These are phyloP conservation scores for Lithophane leautieri DNA, from an alignment of 2,888 invertebrate genomes.

Conservation along the genomic window DNA sequence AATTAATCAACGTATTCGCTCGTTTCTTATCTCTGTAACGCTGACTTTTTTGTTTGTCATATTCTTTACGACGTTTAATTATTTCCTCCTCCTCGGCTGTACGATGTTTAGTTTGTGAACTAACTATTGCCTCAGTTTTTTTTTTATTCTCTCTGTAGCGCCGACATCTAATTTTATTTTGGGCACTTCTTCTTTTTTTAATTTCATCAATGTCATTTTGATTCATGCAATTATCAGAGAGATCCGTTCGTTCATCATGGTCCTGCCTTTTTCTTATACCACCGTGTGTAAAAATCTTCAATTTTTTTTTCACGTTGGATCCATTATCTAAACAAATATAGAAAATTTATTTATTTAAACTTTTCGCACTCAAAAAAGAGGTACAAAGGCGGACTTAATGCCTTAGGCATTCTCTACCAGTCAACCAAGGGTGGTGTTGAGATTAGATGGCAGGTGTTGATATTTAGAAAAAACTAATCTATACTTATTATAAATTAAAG, in stretches of 20 bases:
- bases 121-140: not conserved
- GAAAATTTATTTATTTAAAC: too few species aligned
- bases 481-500: too few species aligned
- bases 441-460: too few species aligned
- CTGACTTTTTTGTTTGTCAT: not conserved
- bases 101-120: not conserved
- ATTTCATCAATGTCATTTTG: not conserved
- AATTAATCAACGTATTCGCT: not conserved
- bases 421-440: too few species aligned
- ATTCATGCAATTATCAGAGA: not conserved
- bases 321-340: not conserved
- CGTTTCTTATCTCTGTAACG: not conserved
- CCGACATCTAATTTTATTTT: not conserved
- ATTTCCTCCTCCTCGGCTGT: not conserved
- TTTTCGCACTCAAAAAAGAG: too few species aligned
- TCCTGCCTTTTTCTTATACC: not conserved
- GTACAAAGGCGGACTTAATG: too few species aligned
- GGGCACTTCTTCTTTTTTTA: not conserved
- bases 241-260: not conserved
- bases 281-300: not conserved
- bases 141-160: not conserved
- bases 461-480: not conserved
- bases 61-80: not conserved
- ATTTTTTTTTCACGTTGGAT: not conserved
- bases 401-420: too few species aligned